Evolutionary conservation across 2,113 vertebrate species (phyloP).

Genomic region (Anas platyrhynchos): DNA sequence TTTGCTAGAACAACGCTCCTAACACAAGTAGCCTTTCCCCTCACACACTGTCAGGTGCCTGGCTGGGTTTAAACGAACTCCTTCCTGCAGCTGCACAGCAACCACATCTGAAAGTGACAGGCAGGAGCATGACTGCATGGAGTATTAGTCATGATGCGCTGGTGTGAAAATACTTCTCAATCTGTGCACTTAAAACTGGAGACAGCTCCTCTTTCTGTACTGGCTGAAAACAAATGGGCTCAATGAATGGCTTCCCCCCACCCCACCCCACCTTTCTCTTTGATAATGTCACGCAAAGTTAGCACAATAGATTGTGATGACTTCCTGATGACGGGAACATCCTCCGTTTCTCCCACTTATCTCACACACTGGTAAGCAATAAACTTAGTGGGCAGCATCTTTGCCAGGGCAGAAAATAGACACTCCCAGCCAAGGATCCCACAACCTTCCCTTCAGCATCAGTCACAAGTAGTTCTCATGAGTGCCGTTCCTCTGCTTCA

Average conservation of each 20-base stretch:
- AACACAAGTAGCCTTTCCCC: neutral
- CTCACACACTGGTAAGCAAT: neutral
- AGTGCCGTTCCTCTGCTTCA: neutral
- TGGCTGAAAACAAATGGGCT: conserved; percentile 40
- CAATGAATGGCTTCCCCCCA: neutral
- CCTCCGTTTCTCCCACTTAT: neutral
- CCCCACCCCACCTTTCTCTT: neutral
- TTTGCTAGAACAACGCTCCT: rapidly evolving
- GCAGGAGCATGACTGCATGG: neutral
- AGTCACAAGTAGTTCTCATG: neutral
- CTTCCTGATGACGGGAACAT: conserved; percentile 38
- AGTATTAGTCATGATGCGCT: conserved; percentile 11
- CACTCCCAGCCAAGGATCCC: neutral
- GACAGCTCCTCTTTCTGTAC: conserved; percentile 33
- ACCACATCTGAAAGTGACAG: conserved; percentile 1
- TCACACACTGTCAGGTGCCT: neutral
- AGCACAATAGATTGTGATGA: neutral
- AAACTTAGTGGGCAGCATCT: neutral
- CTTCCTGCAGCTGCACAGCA: conserved; percentile 38
- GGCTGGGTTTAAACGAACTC: conserved; percentile 7
- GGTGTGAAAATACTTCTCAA: conserved; percentile 51
- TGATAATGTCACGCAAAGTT: conserved; percentile 32
- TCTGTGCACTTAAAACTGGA: conserved; percentile 11
- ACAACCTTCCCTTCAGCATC: neutral
- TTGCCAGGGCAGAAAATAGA: neutral